Evolutionary conservation across 2,113 vertebrate genomes (phyloP), one percentile per base, ranked within the genome.

Genomic region (Chaenocephalus aceratus): DNA sequence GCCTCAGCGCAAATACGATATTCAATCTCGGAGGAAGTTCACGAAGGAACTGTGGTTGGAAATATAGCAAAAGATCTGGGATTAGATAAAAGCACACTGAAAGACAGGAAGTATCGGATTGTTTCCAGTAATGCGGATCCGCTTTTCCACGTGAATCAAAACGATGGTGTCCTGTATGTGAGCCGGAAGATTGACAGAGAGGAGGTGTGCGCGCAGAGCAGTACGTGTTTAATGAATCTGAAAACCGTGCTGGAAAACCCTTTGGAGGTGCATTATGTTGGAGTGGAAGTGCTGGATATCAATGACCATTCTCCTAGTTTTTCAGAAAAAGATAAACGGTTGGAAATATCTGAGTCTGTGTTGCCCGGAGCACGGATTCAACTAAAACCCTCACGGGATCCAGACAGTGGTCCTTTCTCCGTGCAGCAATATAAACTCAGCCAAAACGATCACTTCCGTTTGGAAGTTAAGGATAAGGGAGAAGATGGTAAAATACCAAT

Each of bases 271-370:
- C 96, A 96, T 62, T 95, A 96, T 1, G 93, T 96, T 11, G 86
- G 74, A 12, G 91, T 96, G 44, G 95, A 96, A 14, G 73, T 97
- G 18, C 65, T 86, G 21, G 96, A 97, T 61, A 79, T 96, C 44
- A 97, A 97, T n/a, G 96, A 97, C 46, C 94, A 96, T 23, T 75
- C 91, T 0, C 96, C 94, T 0, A 4, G 18, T 21, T 96, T 97
- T 30, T 56, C 89, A 0, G 89, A 89, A 1, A 66, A 62, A 49
- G 81, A 92, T 3, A 93, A 80, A 72, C 44, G 0, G 6, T 15
- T 94, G 15, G 86, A 93, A 2, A 95, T 96, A 54, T 79, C 79
- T 0, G 96, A 96, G 65, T 80, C 84, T 0, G 90, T 82, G 2
- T 61, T 86, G 7, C 87, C 92, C 0, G 95, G 95, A 5, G 89